Evolutionary conservation across 2,888 invertebrate species (phyloP).

Genomic region (Cataglyphis livida): DNA sequence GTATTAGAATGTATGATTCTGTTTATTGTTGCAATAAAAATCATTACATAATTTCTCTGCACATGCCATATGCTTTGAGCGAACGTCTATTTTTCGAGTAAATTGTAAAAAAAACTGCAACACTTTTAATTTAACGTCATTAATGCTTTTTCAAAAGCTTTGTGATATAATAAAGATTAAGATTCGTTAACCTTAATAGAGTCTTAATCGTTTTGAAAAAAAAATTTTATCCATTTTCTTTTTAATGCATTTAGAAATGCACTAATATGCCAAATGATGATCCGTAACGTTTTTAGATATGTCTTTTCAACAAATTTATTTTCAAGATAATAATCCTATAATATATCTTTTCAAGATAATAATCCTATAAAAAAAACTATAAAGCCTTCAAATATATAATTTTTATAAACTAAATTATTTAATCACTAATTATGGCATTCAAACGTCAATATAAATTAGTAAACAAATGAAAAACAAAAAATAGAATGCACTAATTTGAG

Average conservation of each 20-base stretch:
- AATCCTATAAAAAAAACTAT: conserved; percentile 49
- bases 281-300: conserved; percentile 36
- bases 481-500: conserved; percentile 52
- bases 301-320: conserved; percentile 47
- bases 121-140: conserved; percentile 28
- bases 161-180: background rate
- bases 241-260: conserved; percentile 43
- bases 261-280: conserved; percentile 49
- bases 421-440: conserved; percentile 43
- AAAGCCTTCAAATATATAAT: conserved; percentile 54
- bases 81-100: conserved; percentile 5
- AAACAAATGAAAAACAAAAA: conserved; percentile 59
- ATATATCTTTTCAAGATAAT: conserved; percentile 27
- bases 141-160: background rate
- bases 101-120: conserved; percentile 24
- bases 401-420: conserved; percentile 65
- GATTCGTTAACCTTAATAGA: conserved; percentile 21
- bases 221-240: conserved; percentile 47
- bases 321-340: conserved; percentile 1
- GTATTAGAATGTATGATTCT: conserved; percentile 10
- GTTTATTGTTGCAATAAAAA: conserved; percentile 25
- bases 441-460: conserved; percentile 56
- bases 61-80: background rate
- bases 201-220: conserved; percentile 51
- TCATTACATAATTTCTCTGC: background rate